Percentiles rank a stretch among this genome's conserved stretches.
These are phyloP conservation scores for Protophormia terraenovae DNA, from an alignment of 2,888 invertebrate genomes.

Conservation along the genomic window DNA sequence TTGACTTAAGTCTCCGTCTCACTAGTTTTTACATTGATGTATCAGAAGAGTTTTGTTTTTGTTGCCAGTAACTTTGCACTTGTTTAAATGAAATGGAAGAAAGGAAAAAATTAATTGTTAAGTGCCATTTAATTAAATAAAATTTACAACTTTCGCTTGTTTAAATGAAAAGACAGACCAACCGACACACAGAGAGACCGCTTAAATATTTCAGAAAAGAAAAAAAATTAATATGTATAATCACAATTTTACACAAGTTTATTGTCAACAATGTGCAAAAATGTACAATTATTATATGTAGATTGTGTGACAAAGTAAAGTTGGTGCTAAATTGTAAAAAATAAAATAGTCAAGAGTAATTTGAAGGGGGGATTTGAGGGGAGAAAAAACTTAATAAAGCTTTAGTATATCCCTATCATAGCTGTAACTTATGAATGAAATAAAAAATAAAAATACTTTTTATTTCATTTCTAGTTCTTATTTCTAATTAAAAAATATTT, in stretches of 20 bases:
- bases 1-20: conserved; percentile 21
- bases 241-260: conserved; percentile 15
- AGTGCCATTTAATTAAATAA: conserved; percentile 61
- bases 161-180: no score
- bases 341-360: no score
- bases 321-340: background rate
- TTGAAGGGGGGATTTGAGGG: no score
- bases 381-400: no score
- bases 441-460: no score
- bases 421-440: no score
- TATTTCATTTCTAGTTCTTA: no score
- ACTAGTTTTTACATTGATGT: conserved; percentile 40
- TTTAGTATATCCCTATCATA: no score
- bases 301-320: background rate
- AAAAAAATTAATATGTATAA: background rate
- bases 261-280: conserved; percentile 19
- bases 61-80: conserved; percentile 36
- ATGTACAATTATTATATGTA: background rate
- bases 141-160: conserved; percentile 62
- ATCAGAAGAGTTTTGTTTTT: background rate
- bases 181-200: background rate
- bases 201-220: background rate
- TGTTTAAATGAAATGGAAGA: conserved; percentile 40
- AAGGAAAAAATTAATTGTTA: conserved; percentile 21
- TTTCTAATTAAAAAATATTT: no score